These are phyloP conservation scores for Stomatorhinus ivindoensis DNA, from an alignment of 2,113 vertebrate genomes.

Conservation along the genomic window DNA sequence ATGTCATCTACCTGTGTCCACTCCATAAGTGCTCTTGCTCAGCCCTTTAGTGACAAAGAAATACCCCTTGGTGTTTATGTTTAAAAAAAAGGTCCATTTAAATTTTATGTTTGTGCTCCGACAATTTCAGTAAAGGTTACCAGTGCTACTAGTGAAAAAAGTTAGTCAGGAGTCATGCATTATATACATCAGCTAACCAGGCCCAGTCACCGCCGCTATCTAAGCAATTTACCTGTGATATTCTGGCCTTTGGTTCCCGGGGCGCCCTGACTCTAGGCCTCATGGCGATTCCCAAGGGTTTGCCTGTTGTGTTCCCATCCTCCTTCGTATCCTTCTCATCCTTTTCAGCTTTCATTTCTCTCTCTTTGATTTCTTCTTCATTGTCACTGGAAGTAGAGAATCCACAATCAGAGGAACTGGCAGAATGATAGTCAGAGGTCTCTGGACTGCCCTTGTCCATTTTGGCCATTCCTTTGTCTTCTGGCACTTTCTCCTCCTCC, in stretches of 20 bases:
- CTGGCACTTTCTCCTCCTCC: slow-evolving; percentile 18
- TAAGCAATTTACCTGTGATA: slow-evolving; percentile 35
- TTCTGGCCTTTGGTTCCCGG: slow-evolving; percentile 34
- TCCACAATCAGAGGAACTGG: slow-evolving; percentile 62
- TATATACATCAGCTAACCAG: not conserved
- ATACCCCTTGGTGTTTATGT: not conserved
- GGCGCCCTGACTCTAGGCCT: slow-evolving; percentile 45
- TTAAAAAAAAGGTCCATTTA: not conserved
- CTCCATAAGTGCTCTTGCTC: not conserved
- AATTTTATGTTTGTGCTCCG: not conserved
- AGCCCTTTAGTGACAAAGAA: not conserved
- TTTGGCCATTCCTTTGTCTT: not conserved
- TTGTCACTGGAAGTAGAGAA: slow-evolving; percentile 56
- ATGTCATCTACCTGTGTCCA: not conserved
- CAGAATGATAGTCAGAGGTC: slow-evolving; percentile 67
- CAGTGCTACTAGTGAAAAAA: not conserved
- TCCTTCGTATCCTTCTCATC: slow-evolving; percentile 22
- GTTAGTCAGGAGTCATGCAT: not conserved
- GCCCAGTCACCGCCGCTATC: not conserved
- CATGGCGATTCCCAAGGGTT: slow-evolving; percentile 37
- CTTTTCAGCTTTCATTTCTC: slow-evolving; percentile 12
- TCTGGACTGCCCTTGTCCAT: slow-evolving; percentile 34
- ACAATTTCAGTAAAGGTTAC: not conserved
- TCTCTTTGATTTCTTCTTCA: slow-evolving; percentile 53
- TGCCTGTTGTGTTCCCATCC: not conserved